Evolutionary conservation across 2,888 invertebrate genomes (phyloP), one percentile per base, ranked within the genome.

Genomic region (Deroplatys truncata): DNA sequence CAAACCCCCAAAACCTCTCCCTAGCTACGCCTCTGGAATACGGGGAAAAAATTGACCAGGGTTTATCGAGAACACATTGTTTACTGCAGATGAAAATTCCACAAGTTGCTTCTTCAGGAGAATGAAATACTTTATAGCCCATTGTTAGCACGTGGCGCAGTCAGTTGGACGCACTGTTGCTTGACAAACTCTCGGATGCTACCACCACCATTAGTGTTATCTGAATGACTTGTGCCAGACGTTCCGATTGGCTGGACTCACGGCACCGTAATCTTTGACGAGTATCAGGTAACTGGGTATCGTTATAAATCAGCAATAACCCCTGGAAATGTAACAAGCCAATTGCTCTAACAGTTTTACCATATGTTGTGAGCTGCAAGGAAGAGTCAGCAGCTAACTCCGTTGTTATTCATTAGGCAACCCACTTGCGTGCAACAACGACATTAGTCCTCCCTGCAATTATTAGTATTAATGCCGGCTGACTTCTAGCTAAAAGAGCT

Each of bases 281-380:
- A 72, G 56, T 72, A 72, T 72, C 56, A 72, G 25, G 56, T 56
- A 56, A 56, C 56, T 56, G 15, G 56, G 56, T 72, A 72, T 72
- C 56, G 56, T 72, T 72, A 72, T 72, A 72, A 72, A 72, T 72
- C 56, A 72, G 56, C 56, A 72, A 72, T 72, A 72, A 72, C 56
- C 56, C 56, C 56, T 72, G 87, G 87, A 87, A 35, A 87, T 87
- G 83, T 87, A 86, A 86, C 20, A 25, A 86, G 86, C 49, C 86
- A 86, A 86, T 86, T 86, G 56, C 56, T 86, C 20, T 86, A 87
- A 87, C 87, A 82, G 87, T 87, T 87, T 87, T 83, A 87, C 87
- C 87, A 87, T 87, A 87, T 87, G 87, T 43, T 82, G 87, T 25
- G n/a, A 35, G 82, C 31, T 1, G 49, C 10, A 28, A 85, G 87